A percentile compares a stretch with the other conserved stretches of the same genome.
phyloP scores from a whole-genome alignment of 2,888 invertebrate species.

The Catocala nupta region DNA sequence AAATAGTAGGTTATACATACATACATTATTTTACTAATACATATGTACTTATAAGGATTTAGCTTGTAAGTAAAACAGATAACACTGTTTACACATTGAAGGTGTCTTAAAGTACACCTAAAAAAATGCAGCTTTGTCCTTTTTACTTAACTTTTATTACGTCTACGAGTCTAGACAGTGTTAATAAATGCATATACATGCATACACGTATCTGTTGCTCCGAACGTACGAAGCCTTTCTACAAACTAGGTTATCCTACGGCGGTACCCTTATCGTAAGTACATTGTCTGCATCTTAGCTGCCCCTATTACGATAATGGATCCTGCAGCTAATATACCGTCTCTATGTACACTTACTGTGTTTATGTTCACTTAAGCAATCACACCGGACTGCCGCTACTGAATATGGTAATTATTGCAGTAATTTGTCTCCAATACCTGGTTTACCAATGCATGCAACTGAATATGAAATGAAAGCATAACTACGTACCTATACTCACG shows the following conservation, averaged over 20 bases:
- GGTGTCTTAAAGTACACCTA: no score
- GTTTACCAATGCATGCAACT: constrained; percentile 6
- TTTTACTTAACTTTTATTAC: constrained; percentile 29
- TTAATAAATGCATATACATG: constrained; percentile 23
- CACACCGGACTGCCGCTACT: constrained; percentile 26
- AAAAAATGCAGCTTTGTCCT: background rate
- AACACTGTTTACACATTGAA: no score
- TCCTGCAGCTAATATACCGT: constrained; percentile 9
- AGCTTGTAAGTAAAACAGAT: no score
- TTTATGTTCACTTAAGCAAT: constrained; percentile 34
- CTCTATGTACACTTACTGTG: constrained; percentile 3
- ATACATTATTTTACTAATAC: no score
- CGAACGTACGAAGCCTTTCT: constrained; percentile 49
- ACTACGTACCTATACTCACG: background rate
- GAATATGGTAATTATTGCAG: constrained; percentile 45
- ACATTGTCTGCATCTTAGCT: constrained; percentile 75
- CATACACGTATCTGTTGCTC: constrained; percentile 26
- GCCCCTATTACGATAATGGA: constrained; percentile 68
- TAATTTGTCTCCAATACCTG: constrained; percentile 17
- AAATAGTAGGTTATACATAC: no score
- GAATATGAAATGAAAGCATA: constrained; percentile 26
- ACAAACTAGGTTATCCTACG: constrained; percentile 63
- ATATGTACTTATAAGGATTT: no score
- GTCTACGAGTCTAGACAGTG: constrained; percentile 39
- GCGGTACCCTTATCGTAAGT: constrained; percentile 65